phyloP scores from a whole-genome alignment of 1,140 invertebrate genomes.

The Bombyx mori region ASM3026992v2 NC_085132.1:3756001-3756500 shows the following conservation, averaged over 20 bases:
- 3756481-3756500: conserved; percentile 37
- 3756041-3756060: conserved; percentile 45
- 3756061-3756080: conserved; percentile 56
- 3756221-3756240: conserved; percentile 47
- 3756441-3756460: conserved; percentile 72
- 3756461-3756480: conserved; percentile 39
- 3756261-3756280: conserved; percentile 56
- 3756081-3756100: conserved; percentile 72
- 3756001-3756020: conserved; percentile 76
- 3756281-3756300: conserved; percentile 68
- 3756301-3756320: conserved; percentile 62
- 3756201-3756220: conserved; percentile 26
- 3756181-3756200: conserved; percentile 62
- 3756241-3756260: conserved; percentile 40
- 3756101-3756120: conserved; percentile 75
- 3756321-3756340: conserved; percentile 46
- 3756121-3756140: conserved; percentile 74
- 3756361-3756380: conserved; percentile 40
- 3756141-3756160: conserved; percentile 80
- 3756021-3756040: conserved; percentile 73
- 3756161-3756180: conserved; percentile 78
- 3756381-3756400: conserved; percentile 80
- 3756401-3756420: conserved; percentile 74
- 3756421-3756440: conserved; percentile 72
- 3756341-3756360: conserved; percentile 42